Conservation (phyloP, 2,888 invertebrate species). For the Ectemnius continuus region DNA sequence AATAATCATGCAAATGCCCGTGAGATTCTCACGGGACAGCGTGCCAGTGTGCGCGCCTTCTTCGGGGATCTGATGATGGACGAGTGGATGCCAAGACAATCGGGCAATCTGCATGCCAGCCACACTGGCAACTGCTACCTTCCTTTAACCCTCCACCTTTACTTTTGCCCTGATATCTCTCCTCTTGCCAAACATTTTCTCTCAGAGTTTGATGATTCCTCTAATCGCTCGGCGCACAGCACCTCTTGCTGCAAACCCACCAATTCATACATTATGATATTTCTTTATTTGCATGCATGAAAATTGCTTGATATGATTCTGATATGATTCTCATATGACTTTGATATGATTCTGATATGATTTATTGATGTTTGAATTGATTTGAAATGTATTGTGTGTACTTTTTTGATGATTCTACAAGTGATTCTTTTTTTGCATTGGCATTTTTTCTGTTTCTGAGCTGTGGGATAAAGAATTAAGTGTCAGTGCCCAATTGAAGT, state of each 20-base stretch:
- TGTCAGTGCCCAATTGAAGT: too few species aligned
- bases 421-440: too few species aligned
- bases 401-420: too few species aligned
- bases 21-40: slow-evolving; percentile 72
- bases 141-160: background rate
- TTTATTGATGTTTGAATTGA: too few species aligned
- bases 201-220: background rate
- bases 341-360: too few species aligned
- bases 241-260: background rate
- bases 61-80: slow-evolving; percentile 16
- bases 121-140: slow-evolving; percentile 39
- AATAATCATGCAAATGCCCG: slow-evolving; percentile 76
- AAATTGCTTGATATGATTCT: too few species aligned
- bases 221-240: background rate
- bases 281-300: too few species aligned
- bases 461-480: too few species aligned
- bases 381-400: too few species aligned
- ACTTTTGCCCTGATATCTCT: background rate
- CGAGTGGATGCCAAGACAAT: slow-evolving; percentile 67
- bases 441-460: too few species aligned
- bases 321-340: too few species aligned
- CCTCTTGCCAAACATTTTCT: background rate
- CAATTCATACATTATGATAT: background rate
- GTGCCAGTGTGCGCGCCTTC: slow-evolving; percentile 9
- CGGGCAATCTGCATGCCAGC: slow-evolving; percentile 69